phyloP scores from a whole-genome alignment of 1,140 invertebrate genomes.

The Mercenaria mercenaria region DNA sequence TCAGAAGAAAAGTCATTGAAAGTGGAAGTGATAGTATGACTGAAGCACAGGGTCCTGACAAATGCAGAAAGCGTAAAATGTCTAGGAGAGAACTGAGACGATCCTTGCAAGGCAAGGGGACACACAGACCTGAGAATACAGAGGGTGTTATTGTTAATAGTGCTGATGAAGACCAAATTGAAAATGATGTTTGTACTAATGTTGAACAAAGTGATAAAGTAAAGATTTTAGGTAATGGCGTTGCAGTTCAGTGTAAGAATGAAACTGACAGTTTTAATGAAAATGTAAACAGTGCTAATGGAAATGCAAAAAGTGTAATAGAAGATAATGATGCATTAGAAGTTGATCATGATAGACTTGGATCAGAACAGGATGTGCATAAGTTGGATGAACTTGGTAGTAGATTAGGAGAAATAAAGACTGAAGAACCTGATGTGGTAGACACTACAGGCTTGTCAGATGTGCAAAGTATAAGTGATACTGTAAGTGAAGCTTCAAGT shows the following conservation, averaged over 20 bases:
- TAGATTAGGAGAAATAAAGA: background rate
- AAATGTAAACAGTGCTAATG: background rate
- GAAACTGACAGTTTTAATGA: background rate
- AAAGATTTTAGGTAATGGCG: background rate
- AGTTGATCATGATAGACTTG: background rate
- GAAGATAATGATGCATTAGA: background rate
- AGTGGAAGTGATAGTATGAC: background rate
- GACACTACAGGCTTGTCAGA: background rate
- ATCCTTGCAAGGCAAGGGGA: slow-evolving; percentile 33
- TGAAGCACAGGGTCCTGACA: background rate
- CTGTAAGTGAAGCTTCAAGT: slow-evolving; percentile 34
- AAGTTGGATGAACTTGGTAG: background rate
- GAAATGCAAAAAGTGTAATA: background rate
- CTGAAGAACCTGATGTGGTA: background rate
- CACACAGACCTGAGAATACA: background rate
- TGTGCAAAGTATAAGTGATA: background rate
- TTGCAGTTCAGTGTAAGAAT: background rate
- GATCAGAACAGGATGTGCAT: background rate
- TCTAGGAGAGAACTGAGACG: slow-evolving; percentile 35
- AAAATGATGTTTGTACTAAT: background rate
- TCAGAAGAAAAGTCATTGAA: background rate
- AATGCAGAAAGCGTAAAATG: slow-evolving; percentile 33
- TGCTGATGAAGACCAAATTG: background rate
- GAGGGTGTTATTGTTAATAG: background rate
- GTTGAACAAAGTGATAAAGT: background rate